Conservation (phyloP, 2,113 vertebrate species). For the Tyrannus savana region DNA sequence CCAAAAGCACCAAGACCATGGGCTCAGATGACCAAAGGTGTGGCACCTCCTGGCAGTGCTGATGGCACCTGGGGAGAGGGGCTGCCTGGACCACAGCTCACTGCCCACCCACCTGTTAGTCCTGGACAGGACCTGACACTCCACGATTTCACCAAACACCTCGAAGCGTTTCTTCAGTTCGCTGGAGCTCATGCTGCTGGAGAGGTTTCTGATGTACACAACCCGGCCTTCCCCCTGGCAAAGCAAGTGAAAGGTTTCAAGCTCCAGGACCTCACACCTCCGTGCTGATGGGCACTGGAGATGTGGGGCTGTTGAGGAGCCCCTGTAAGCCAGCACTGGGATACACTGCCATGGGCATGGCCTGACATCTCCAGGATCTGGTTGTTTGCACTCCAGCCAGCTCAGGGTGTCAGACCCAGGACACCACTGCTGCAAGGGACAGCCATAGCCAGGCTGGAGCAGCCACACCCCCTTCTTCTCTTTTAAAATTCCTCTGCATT, state of each 20-base stretch:
- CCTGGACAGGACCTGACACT: slow-evolving; percentile 91
- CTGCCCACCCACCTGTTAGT: slow-evolving; percentile 79
- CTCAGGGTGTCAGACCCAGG: not conserved
- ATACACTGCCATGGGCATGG: not conserved
- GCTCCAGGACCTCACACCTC: not conserved
- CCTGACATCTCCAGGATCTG: not conserved
- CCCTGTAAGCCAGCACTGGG: not conserved
- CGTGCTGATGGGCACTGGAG: rapidly evolving
- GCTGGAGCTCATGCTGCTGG: slow-evolving; percentile 88
- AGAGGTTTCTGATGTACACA: slow-evolving; percentile 92
- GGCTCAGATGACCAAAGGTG: rapidly evolving
- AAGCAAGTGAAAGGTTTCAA: not conserved
- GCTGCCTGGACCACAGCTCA: not conserved
- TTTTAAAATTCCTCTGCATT: not conserved
- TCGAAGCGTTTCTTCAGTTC: slow-evolving; percentile 94
- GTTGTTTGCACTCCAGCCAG: not conserved
- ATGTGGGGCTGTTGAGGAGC: not conserved
- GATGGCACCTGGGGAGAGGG: not conserved
- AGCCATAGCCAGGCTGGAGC: not conserved
- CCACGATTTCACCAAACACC: slow-evolving; percentile 89
- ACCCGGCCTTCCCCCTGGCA: slow-evolving; percentile 93
- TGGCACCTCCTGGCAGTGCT: not conserved
- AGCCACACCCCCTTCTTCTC: not conserved
- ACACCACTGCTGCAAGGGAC: not conserved
- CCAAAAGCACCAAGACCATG: rapidly evolving